Evolutionary conservation across 2,888 invertebrate genomes (phyloP).

Genomic region (Elysia crispata): DNA sequence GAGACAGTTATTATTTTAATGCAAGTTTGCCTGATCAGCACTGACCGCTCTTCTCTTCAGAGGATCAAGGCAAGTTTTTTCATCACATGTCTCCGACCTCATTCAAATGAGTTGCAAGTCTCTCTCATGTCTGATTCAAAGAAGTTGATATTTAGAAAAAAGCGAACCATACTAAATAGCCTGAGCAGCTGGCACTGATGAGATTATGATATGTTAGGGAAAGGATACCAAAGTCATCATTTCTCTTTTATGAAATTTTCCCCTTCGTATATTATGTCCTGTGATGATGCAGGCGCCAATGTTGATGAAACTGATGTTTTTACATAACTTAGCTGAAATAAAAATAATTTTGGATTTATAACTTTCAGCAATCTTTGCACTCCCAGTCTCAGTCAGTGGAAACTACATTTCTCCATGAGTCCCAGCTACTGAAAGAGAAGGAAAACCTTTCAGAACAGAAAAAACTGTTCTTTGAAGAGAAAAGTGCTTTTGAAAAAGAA

Average conservation of each 20-base stretch:
- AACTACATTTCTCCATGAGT: constrained; percentile 64
- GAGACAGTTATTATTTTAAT: background rate
- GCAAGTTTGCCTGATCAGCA: background rate
- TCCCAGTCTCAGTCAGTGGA: constrained; percentile 64
- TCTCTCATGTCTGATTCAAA: no score
- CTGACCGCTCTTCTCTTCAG: background rate
- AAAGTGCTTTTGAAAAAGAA: constrained; percentile 72
- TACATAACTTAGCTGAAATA: no score
- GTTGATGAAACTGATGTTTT: no score
- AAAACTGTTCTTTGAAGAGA: constrained; percentile 68
- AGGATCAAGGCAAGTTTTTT: background rate
- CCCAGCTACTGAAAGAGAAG: constrained; percentile 67
- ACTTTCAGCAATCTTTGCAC: constrained; percentile 64
- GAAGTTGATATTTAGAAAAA: no score
- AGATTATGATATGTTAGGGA: background rate
- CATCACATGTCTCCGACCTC: no score
- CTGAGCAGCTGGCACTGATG: no score
- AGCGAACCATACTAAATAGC: no score
- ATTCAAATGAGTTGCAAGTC: no score
- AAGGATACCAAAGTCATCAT: background rate
- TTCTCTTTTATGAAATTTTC: background rate
- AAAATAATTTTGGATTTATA: background rate
- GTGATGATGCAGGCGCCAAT: no score
- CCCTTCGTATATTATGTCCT: no score
- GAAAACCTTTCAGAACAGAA: constrained; percentile 67